Conservation (phyloP, 1,140 invertebrate genomes). For the Manduca sexta region DNA sequence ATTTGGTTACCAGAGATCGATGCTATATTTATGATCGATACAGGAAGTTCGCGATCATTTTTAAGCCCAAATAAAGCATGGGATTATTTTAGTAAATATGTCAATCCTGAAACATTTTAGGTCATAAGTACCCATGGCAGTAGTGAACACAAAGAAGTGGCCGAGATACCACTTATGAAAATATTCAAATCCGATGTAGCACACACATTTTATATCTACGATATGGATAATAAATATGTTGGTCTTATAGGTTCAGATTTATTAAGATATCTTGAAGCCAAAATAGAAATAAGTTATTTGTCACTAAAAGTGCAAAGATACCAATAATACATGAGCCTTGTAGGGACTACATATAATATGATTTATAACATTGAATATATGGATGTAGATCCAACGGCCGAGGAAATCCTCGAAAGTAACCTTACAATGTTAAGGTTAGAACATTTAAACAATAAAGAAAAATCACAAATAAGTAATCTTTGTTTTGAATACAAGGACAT, state of each 20-base stretch:
- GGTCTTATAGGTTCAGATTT: conserved; percentile 1
- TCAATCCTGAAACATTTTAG: conserved; percentile 20
- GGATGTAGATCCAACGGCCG: too few relatives aligned
- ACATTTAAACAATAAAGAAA: not conserved
- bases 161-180: conserved; percentile 14
- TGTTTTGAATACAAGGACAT: conserved; percentile 1
- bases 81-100: conserved; percentile 11
- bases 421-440: not conserved
- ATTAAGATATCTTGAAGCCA: conserved; percentile 1
- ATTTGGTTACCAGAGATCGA: conserved; percentile 15
- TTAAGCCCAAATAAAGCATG: conserved; percentile 19
- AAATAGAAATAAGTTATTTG: not conserved
- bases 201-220: conserved; percentile 20
- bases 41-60: conserved; percentile 26
- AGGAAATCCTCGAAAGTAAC: not conserved
- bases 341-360: too few relatives aligned
- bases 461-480: not conserved
- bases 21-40: conserved; percentile 25
- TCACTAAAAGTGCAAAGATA: not conserved
- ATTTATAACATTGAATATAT: too few relatives aligned
- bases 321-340: not conserved
- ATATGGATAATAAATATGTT: not conserved
- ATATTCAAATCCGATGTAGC: conserved; percentile 8
- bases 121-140: conserved; percentile 24
- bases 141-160: conserved; percentile 17